phyloP scores from a whole-genome alignment of 1,140 invertebrate genomes.

The Agrypnia vestita region DNA sequence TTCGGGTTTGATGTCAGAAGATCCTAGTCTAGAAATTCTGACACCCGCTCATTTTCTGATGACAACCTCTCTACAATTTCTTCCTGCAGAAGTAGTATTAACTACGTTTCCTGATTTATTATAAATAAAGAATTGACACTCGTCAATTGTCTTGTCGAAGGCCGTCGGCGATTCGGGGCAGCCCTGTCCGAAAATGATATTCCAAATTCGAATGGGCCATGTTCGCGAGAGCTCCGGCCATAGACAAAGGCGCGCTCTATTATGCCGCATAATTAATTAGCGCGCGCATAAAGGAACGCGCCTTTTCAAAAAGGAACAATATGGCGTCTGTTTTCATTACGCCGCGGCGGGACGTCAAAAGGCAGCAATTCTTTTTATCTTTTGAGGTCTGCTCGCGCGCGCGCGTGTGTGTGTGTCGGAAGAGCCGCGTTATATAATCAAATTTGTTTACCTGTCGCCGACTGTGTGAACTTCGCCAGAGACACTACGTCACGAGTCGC shows the following conservation, averaged over 20 bases:
- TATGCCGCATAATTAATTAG: constrained; percentile 52
- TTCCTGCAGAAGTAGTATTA: no score
- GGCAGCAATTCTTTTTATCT: constrained; percentile 3
- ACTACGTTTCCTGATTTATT: no score
- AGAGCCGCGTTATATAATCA: constrained; percentile 10
- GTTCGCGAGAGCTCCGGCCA: constrained; percentile 39
- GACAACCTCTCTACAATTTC: no score
- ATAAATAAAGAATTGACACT: no score
- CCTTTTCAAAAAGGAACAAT: constrained; percentile 49
- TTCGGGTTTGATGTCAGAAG: no score
- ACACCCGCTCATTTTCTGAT: no score
- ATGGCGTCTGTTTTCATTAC: constrained; percentile 48
- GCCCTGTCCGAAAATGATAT: constrained; percentile 44
- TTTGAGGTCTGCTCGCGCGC: constrained; percentile 11
- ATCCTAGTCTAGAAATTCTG: no score
- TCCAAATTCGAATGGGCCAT: constrained; percentile 36
- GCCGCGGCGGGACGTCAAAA: constrained; percentile 39
- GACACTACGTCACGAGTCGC: background rate
- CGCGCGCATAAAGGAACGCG: constrained; percentile 49
- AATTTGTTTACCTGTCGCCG: background rate
- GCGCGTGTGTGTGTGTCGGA: constrained; percentile 9
- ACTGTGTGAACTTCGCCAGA: constrained; percentile 1
- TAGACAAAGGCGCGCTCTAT: constrained; percentile 50
- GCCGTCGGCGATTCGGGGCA: background rate
- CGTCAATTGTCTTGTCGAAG: no score